Percentiles rank a stretch among this genome's conserved stretches.
Evolutionary conservation across 2,113 vertebrate species (phyloP).

Genomic region (Bettongia penicillata): DNA sequence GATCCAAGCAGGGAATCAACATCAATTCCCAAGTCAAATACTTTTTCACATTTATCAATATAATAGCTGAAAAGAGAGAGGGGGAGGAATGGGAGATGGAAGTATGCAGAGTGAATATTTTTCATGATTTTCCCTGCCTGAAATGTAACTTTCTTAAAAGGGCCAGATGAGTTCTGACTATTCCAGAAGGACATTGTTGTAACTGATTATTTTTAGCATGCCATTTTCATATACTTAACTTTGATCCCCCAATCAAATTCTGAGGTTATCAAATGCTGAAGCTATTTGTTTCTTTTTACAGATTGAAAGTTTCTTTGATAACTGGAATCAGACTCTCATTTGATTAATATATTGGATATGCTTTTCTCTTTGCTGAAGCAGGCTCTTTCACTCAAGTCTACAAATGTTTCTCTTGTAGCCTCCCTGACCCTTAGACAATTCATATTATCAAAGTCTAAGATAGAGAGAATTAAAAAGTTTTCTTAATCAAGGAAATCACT

Average conservation of each 20-base stretch:
- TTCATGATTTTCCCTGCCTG: background rate
- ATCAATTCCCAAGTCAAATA: slow-evolving; percentile 75
- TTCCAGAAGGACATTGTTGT: background rate
- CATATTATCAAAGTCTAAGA: slow-evolving; percentile 8
- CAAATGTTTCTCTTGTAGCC: background rate
- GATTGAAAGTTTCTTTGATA: background rate
- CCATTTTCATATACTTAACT: slow-evolving; percentile 7
- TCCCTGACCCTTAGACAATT: background rate
- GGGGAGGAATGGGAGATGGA: background rate
- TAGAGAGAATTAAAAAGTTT: background rate
- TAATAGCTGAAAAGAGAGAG: slow-evolving; percentile 70
- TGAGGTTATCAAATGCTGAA: background rate
- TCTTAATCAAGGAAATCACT: background rate
- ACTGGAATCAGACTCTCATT: background rate
- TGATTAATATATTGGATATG: background rate
- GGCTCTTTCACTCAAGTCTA: background rate
- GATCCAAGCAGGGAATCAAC: slow-evolving; percentile 63
- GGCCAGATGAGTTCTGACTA: background rate
- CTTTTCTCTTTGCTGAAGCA: slow-evolving; percentile 4
- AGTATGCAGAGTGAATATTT: background rate
- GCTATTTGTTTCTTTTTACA: background rate
- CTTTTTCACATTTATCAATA: slow-evolving; percentile 73
- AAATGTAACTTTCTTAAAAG: slow-evolving; percentile 11
- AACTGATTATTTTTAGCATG: background rate
- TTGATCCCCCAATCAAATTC: background rate